Conservation (phyloP, 2,797 vertebrate species). For the Anomalospiza imberbis region DNA sequence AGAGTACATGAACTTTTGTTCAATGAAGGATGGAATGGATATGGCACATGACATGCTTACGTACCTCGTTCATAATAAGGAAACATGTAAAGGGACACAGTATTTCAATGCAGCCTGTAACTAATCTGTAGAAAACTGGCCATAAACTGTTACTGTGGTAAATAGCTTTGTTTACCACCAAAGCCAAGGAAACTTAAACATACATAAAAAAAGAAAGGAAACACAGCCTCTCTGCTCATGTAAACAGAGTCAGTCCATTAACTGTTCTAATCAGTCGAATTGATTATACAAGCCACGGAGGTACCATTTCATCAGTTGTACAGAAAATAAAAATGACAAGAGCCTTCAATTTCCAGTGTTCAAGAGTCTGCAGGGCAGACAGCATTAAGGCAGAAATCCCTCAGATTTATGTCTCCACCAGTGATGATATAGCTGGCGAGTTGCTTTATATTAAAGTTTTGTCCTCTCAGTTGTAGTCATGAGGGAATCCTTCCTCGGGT, state of each 20-base stretch:
- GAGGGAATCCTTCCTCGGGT: not conserved
- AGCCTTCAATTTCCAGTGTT: constrained; percentile 1
- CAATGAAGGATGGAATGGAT: not conserved
- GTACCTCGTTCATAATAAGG: not conserved
- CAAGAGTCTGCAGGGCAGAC: not conserved
- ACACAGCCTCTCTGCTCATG: not conserved
- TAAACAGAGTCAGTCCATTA: constrained; percentile 28
- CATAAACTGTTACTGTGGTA: not conserved
- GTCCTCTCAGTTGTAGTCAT: not conserved
- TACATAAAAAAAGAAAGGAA: not conserved
- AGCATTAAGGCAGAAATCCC: not conserved
- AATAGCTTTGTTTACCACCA: not conserved
- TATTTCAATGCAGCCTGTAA: not conserved
- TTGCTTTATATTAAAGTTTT: constrained; percentile 10
- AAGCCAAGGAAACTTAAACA: not conserved
- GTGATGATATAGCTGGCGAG: not conserved
- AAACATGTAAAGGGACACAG: not conserved
- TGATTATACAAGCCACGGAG: not conserved
- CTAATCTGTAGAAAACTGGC: not conserved
- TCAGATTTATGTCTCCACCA: constrained; percentile 21
- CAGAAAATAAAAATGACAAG: constrained; percentile 38
- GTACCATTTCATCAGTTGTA: not conserved
- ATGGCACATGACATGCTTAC: not conserved
- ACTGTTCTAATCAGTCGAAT: constrained; percentile 16
- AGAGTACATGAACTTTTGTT: not conserved